Base-by-base conservation (phyloP, 2,797 vertebrate genomes). In the Phrynocephalus forsythii region DNA sequence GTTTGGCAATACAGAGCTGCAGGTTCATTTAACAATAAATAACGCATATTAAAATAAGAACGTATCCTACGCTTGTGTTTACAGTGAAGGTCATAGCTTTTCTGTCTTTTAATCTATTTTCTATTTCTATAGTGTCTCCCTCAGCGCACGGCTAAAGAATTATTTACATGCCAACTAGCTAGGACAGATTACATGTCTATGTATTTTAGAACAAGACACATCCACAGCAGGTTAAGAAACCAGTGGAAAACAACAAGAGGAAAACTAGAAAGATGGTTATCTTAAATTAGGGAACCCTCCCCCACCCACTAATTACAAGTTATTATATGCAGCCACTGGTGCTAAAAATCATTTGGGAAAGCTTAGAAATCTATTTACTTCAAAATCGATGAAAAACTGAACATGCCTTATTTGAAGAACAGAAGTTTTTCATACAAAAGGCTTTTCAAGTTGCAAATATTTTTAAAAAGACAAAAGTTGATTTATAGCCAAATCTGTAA, bases 391-490 rank as follows among this genome's bases (percentile, higher is more conserved):
- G 52, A 56, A 13, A 56, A 56, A 56, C 52, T 13, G 52, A 86
- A 86, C 81, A 91, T 88, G 89, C 87, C 28, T 63, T 75, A 79
- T 69, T 48, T 91, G 89, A 90, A 93, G 86, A 86, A 90, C 50
- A 92, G 91, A 71, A 13, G 11, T 10, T 88, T 85, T 86, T 84
- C 48, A 56, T 1, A 56, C 52, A 56, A 56, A 56, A 8, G 52
- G 13, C 52, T 56, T 56, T 56, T 56, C 52, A 56, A 52, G 52
- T 52, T 11, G 7, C 52, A 52, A 52, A 52, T 52, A 11, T 52
- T 52, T 52, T 52, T 7, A 52, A 52, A 52, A 52, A 52, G 52
- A 52, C 52, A 52, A 52, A 50, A 82, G 78, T 66, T 89, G 38
- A 10, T 86, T 92, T 86, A 83, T 52, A 11, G 63, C 83, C 93